phyloP scores from a whole-genome alignment of 1,140 invertebrate genomes.

The Drosophila grimshawi region DNA sequence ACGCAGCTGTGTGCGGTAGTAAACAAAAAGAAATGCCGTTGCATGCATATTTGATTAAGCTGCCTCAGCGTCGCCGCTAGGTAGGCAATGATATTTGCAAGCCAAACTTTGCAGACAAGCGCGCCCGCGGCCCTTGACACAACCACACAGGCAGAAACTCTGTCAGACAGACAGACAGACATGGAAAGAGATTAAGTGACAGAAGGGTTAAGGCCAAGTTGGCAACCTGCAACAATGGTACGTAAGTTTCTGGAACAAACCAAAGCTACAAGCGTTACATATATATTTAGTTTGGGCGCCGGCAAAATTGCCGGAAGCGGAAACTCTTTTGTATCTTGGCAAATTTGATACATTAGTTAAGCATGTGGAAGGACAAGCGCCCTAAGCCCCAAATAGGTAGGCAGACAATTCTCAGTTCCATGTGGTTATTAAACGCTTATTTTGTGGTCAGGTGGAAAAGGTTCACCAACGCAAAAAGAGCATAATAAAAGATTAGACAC shows the following conservation, averaged over 20 bases:
- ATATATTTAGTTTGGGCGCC: conserved; percentile 31
- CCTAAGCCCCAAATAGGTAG: conserved; percentile 21
- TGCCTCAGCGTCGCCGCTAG: conserved; percentile 26
- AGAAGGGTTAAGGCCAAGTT: conserved; percentile 50
- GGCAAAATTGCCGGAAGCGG: conserved; percentile 59
- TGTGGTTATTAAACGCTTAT: conserved; percentile 55
- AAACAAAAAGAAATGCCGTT: conserved; percentile 34
- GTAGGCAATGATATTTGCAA: conserved; percentile 66
- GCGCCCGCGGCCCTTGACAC: conserved; percentile 33
- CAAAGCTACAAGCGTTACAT: conserved; percentile 31
- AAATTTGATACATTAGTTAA: conserved; percentile 51
- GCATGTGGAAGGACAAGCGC: conserved; percentile 17
- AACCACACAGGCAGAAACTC: conserved; percentile 6
- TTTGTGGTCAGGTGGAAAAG: conserved; percentile 30
- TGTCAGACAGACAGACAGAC: neutral
- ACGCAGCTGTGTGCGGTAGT: conserved; percentile 36
- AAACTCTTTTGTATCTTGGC: conserved; percentile 58
- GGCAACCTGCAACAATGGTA: conserved; percentile 38
- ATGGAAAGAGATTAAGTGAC: neutral
- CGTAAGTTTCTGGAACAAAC: conserved; percentile 53
- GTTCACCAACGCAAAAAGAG: neutral
- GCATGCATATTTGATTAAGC: conserved; percentile 69
- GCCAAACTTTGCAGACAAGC: conserved; percentile 66
- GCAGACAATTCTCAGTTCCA: conserved; percentile 7
- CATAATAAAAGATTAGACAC: conserved; percentile 22